Evolutionary conservation across 2,113 vertebrate genomes (phyloP), one percentile per base, ranked within the genome.

Genomic region (Corythoichthys intestinalis): DNA sequence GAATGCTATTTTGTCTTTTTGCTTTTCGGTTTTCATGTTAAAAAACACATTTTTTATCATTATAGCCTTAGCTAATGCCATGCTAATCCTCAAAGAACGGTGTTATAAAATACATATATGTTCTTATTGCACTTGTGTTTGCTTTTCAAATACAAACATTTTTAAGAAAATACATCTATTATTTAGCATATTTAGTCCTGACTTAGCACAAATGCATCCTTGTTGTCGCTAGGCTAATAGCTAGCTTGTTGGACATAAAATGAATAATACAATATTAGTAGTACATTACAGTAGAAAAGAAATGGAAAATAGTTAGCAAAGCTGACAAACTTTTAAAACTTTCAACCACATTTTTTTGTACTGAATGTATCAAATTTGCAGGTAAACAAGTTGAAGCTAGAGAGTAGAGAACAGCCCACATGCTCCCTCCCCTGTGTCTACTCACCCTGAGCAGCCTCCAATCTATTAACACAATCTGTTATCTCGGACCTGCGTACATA

Each of bases 401-500:
- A 66, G 28, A 54, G 66, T 70, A 49, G 64, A 60, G 66, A 28
- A 41, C 72, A 56, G 9, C n/a, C 44, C 65, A 28, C 53, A 15
- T 9, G 35, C 46, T 63, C 46, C 54, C 46, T 44, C 47, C 39
- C 61, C 41, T 74, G 81, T 78, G 76, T 83, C 73, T 79, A 73
- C 64, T 84, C 76, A 79, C 56, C 82, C 48, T 71, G 72, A 72
- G 34, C 78, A 80, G 73, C 69, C 77, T 66, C 70, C 66, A 69
- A 62, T 87, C 83, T 84, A 82, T 85, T 86, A 88, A 75, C 76
- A 4, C 66, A 65, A 61, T 87, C 83, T 84, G 82, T 85, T 87
- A 88, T 79, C 78, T 50, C 80, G 81, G 80, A 88, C 87, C 84
- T 81, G 80, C 84, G 67, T 66, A 78, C 84, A 88, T 86, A 85